phyloP scores from a whole-genome alignment of 2,888 invertebrate species.

The Cacoxenus indagator region DNA sequence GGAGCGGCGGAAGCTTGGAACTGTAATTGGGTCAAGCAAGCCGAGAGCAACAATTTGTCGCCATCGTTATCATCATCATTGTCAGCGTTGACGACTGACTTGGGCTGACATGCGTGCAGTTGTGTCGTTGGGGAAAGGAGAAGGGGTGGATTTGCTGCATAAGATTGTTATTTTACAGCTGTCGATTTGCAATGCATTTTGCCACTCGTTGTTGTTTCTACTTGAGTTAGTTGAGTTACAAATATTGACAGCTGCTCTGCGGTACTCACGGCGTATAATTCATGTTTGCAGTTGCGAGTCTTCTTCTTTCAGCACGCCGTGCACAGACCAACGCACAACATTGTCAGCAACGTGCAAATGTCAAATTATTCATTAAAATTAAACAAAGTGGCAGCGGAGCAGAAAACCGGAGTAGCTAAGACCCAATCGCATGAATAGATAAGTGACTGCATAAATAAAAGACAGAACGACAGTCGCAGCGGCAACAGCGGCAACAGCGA shows the following conservation, averaged over 20 bases:
- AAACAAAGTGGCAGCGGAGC: neutral
- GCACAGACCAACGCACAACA: neutral
- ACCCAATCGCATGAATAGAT: slow-evolving; percentile 20
- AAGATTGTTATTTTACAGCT: slow-evolving; percentile 10
- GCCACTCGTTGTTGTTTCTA: neutral
- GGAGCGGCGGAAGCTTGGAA: neutral
- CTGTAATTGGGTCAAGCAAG: slow-evolving; percentile 18
- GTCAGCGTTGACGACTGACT: neutral
- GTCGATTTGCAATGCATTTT: neutral
- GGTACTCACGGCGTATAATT: slow-evolving; percentile 1
- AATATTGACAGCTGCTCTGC: neutral
- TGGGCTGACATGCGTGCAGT: neutral
- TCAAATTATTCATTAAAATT: slow-evolving; percentile 22
- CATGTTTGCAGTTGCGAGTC: neutral
- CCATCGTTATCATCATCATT: neutral
- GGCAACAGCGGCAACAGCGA: slow-evolving; percentile 17
- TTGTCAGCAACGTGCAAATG: slow-evolving; percentile 15
- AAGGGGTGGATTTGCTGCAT: neutral
- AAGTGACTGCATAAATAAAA: neutral
- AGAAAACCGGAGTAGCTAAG: neutral
- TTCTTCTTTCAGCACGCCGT: neutral
- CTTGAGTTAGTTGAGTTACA: neutral
- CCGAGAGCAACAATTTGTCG: neutral
- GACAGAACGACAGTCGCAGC: neutral
- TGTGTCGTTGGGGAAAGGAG: neutral